These are phyloP conservation scores for Adineta ricciae DNA, from an alignment of 2,888 invertebrate species.

Conservation along the genomic window DNA sequence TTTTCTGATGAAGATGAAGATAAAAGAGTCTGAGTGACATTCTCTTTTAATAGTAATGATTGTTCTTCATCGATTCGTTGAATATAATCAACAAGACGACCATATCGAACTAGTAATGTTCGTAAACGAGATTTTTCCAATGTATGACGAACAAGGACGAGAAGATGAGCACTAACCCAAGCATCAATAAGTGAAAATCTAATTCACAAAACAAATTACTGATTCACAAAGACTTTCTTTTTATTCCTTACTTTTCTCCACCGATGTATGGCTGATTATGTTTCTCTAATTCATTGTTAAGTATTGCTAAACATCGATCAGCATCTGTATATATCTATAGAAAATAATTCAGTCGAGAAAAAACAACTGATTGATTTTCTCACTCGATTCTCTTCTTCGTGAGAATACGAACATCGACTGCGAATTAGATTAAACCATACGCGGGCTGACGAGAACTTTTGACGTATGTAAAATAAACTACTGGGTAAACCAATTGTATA, in stretches of 20 bases:
- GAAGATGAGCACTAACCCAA: slow-evolving; percentile 10
- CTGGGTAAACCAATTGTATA: not conserved
- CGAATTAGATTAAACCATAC: not conserved
- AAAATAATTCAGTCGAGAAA: not conserved
- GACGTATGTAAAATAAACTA: not conserved
- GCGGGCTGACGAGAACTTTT: not conserved
- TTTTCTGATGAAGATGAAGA: not conserved
- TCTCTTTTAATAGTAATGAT: not conserved
- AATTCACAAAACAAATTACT: not conserved
- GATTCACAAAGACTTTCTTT: not conserved
- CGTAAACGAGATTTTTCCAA: not conserved
- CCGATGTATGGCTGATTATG: not conserved
- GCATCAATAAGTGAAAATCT: slow-evolving; percentile 11
- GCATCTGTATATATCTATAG: not conserved
- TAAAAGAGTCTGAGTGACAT: not conserved
- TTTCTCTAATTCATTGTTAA: not conserved
- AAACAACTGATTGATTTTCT: not conserved
- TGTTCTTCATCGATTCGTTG: slow-evolving; percentile 1
- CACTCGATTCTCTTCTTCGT: not conserved
- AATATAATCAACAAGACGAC: not conserved
- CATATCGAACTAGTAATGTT: not conserved
- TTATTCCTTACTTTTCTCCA: not conserved
- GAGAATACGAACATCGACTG: not conserved
- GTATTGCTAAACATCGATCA: not conserved
- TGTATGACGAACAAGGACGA: not conserved